Conservation (phyloP, 2,113 vertebrate species). For the Leptocoma aspasia region DNA sequence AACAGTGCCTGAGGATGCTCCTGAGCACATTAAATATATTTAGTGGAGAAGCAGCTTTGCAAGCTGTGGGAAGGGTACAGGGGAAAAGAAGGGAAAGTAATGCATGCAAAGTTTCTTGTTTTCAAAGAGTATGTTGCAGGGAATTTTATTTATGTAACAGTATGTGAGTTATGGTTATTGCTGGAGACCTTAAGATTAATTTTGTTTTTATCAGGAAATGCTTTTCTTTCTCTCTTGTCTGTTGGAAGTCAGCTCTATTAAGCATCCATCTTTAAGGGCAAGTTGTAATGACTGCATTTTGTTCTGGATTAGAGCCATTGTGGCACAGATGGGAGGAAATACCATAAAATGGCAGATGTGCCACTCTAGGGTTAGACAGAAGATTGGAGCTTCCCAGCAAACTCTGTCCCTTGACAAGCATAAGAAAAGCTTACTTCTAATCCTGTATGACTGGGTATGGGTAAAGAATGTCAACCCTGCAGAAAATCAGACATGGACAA, state of each 20-base stretch:
- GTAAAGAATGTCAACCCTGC: neutral
- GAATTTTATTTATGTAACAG: neutral
- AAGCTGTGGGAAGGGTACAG: neutral
- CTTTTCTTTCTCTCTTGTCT: neutral
- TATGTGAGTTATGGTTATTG: neutral
- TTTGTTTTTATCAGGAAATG: neutral
- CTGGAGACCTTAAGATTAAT: neutral
- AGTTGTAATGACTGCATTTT: neutral
- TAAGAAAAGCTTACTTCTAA: neutral
- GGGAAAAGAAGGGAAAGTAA: neutral
- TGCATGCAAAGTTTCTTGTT: neutral
- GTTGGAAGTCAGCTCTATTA: neutral
- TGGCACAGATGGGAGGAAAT: neutral
- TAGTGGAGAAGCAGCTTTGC: neutral
- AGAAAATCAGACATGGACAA: neutral
- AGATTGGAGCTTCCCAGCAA: neutral
- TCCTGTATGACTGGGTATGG: neutral
- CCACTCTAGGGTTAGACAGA: neutral
- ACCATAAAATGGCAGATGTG: neutral
- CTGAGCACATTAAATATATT: neutral
- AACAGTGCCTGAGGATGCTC: neutral
- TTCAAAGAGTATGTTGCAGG: neutral
- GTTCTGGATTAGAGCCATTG: neutral
- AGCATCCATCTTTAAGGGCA: neutral
- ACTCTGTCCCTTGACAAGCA: neutral